These are phyloP conservation scores for Heliconius eleuchia DNA, from an alignment of 1,140 invertebrate genomes.

Conservation along the genomic window DNA sequence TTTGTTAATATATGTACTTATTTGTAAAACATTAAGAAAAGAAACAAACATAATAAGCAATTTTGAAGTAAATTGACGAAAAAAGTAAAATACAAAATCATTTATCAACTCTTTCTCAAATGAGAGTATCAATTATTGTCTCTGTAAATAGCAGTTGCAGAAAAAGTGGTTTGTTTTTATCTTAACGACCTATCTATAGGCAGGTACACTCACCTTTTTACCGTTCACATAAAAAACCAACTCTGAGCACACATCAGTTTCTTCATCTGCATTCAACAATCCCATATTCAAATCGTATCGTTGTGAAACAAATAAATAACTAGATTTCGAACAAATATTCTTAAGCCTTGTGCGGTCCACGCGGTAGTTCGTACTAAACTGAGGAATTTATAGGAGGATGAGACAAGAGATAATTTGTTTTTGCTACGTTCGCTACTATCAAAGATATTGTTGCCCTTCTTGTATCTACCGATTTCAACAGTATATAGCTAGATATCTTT, in stretches of 20 bases:
- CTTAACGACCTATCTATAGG: background rate
- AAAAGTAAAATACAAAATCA: background rate
- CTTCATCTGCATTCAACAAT: slow-evolving; percentile 59
- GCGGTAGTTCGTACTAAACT: slow-evolving; percentile 41
- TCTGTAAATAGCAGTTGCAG: background rate
- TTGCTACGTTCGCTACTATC: slow-evolving; percentile 15
- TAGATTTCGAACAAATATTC: background rate
- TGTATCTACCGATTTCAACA: background rate
- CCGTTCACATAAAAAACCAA: slow-evolving; percentile 72
- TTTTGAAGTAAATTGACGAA: background rate
- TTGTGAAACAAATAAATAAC: background rate
- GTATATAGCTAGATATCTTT: background rate
- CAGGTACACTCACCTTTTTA: slow-evolving; percentile 61
- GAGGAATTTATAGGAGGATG: slow-evolving; percentile 18
- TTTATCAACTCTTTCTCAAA: background rate
- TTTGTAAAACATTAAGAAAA: background rate
- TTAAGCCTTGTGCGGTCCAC: slow-evolving; percentile 28
- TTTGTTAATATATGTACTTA: background rate
- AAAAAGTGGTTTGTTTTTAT: background rate
- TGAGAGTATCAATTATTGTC: background rate
- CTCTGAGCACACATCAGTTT: slow-evolving; percentile 50
- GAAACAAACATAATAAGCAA: background rate
- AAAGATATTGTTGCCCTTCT: background rate
- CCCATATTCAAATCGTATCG: slow-evolving; percentile 47
- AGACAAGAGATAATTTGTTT: slow-evolving; percentile 19